Base-by-base conservation (phyloP, 2,113 vertebrate species). In the Harpagus bidentatus region DNA sequence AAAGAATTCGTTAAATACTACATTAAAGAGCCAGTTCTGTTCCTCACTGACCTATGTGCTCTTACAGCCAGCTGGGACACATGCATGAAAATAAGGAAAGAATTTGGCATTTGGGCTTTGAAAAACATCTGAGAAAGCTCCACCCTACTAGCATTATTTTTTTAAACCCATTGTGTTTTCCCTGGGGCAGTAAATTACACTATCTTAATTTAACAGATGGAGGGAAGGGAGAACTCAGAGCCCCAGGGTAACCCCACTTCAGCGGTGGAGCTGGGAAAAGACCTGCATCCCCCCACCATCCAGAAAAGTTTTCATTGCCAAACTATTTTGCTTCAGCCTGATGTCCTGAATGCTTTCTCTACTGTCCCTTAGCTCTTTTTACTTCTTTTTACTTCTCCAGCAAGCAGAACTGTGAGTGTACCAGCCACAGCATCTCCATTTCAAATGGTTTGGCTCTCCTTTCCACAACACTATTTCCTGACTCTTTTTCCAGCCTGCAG, bases 61-160 rank as follows among this genome's bases (percentile, higher is more conserved):
- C 86, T 72, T 74, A 74, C 26, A 92, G 80, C 65, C 81, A 94
- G 69, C 19, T 81, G 36, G 82, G 86, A 92, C 67, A 73, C 59
- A 86, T 5, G 29, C 45, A 88, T 47, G 55, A 88, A 93, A 95
- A 90, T 8, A 21, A 95, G 18, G 72, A 88, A 92, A 97, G 47
- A 80, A 92, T 95, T 85, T 90, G 73, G 70, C 70, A 61, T 96
- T n/a, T 83, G 55, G 62, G 29, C 82, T 96, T 88, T 92, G 53
- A 95, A 86, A 95, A 86, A 47, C 69, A 84, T 90, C 81, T 90
- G 59, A 94, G 76, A 90, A 93, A 92, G 62, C 63, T 71, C 92
- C 72, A 90, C 79, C 72, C 82, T 88, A 63, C 55, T 22, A 69
- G 56, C 29, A 81, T 42, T 78, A n/a, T 25, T 90, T 78, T 84